Percentiles rank a stretch among this genome's conserved stretches.
These are phyloP conservation scores for Rattus rattus DNA, from an alignment of 2,113 vertebrate species.

Conservation along the genomic window DNA sequence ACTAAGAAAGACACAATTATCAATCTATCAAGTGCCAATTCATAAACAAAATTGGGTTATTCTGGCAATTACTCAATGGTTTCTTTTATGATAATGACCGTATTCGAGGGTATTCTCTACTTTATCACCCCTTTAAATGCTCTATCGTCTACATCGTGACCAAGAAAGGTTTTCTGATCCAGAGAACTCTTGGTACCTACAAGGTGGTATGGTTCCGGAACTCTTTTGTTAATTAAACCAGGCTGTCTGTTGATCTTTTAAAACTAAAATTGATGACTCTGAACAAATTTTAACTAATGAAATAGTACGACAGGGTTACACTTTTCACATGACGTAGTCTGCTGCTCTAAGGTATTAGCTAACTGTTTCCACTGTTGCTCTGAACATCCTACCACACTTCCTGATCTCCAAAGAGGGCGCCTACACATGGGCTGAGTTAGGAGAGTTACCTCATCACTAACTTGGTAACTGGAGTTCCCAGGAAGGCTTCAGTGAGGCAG, in stretches of 20 bases:
- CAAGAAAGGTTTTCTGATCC: constrained; percentile 8
- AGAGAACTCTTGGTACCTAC: neutral
- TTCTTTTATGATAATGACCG: constrained; percentile 28
- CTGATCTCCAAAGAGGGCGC: neutral
- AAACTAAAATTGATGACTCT: neutral
- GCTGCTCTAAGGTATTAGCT: neutral
- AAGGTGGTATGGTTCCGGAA: neutral
- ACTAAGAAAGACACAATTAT: neutral
- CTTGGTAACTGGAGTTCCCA: neutral
- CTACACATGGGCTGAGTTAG: neutral
- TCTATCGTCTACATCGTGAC: neutral
- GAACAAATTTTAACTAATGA: constrained; percentile 29
- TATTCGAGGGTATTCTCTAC: neutral
- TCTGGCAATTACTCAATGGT: neutral
- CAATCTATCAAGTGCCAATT: neutral
- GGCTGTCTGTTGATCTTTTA: neutral
- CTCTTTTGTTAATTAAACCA: constrained; percentile 46
- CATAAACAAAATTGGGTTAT: constrained; percentile 30
- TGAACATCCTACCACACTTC: neutral
- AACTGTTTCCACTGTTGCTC: neutral
- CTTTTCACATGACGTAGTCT: neutral
- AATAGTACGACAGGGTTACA: neutral
- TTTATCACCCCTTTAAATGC: neutral
- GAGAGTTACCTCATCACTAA: neutral
- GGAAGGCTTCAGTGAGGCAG: neutral